Conservation (phyloP, 2,888 invertebrate species). For the Drosophila paranaensis region DNA sequence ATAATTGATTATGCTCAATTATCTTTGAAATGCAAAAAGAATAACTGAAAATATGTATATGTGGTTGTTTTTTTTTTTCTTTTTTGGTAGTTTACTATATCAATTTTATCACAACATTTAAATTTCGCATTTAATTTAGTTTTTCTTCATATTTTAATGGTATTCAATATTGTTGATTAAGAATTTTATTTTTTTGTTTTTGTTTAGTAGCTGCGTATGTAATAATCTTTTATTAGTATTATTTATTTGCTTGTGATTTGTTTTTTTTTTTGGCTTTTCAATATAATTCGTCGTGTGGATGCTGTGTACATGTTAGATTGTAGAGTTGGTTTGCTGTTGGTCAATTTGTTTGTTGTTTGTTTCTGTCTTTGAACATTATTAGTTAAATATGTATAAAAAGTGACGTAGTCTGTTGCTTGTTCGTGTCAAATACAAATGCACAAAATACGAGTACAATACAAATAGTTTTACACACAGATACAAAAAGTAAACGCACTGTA, state of each 20-base stretch:
- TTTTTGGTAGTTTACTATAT: conserved; percentile 35
- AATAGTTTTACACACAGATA: conserved; percentile 69
- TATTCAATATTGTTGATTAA: conserved; percentile 49
- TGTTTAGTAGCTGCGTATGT: conserved; percentile 32
- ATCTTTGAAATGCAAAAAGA: conserved; percentile 56
- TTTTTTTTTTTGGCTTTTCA: conserved; percentile 38
- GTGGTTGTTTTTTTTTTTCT: neutral
- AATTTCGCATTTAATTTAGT: conserved; percentile 52
- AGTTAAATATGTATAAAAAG: conserved; percentile 68
- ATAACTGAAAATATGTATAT: conserved; percentile 14
- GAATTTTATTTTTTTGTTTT: conserved; percentile 12
- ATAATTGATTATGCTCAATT: conserved; percentile 79
- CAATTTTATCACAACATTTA: conserved; percentile 77
- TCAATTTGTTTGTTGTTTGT: conserved; percentile 24
- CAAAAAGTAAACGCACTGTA: conserved; percentile 74
- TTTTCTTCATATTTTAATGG: conserved; percentile 20
- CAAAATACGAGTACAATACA: conserved; percentile 73
- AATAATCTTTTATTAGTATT: conserved; percentile 33
- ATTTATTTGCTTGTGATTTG: conserved; percentile 8
- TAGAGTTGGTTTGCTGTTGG: conserved; percentile 43
- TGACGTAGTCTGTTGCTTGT: conserved; percentile 65
- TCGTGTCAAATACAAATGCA: conserved; percentile 70
- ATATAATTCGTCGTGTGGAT: conserved; percentile 36
- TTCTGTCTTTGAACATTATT: conserved; percentile 9
- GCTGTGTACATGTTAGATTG: conserved; percentile 41